Evolutionary conservation across 2,113 vertebrate species (phyloP).

Genomic region (Hassar affinis): DNA sequence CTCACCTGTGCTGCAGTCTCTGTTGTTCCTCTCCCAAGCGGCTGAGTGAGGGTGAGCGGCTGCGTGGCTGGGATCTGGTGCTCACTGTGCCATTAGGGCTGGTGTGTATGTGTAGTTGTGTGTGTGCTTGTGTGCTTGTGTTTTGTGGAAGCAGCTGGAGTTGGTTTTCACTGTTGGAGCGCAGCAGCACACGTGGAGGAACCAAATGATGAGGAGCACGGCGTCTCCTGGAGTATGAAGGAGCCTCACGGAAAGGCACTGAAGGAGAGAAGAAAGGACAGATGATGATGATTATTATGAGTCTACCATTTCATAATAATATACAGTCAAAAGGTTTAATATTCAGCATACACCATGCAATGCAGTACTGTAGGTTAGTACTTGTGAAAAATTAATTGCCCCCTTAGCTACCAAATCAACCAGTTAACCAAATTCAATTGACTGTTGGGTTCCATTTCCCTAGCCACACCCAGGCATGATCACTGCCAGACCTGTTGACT

Average conservation of each 20-base stretch:
- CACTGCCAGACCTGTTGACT: too few relatives aligned
- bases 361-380: too few relatives aligned
- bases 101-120: conserved; percentile 64
- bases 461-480: too few relatives aligned
- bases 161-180: conserved; percentile 96
- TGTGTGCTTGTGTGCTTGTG: conserved; percentile 49
- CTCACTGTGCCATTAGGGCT: conserved; percentile 86
- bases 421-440: too few relatives aligned
- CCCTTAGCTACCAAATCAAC: too few relatives aligned
- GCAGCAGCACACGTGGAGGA: conserved; percentile 86
- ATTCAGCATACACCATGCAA: too few relatives aligned
- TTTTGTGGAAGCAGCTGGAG: conserved; percentile 63
- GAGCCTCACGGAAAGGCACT: conserved; percentile 97
- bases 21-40: conserved; percentile 83
- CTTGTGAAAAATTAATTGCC: too few relatives aligned
- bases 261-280: conserved; percentile 30
- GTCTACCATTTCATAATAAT: not conserved
- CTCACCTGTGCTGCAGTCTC: conserved; percentile 32
- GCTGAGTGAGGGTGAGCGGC: conserved; percentile 89
- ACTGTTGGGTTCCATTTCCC: too few relatives aligned
- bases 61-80: conserved; percentile 71
- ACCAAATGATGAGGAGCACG: conserved; percentile 80
- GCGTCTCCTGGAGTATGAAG: conserved; percentile 86
- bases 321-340: not conserved
- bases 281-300: not conserved